Conservation (phyloP, 2,113 vertebrate species). For the Sinocyclocheilus rhinocerous region DNA sequence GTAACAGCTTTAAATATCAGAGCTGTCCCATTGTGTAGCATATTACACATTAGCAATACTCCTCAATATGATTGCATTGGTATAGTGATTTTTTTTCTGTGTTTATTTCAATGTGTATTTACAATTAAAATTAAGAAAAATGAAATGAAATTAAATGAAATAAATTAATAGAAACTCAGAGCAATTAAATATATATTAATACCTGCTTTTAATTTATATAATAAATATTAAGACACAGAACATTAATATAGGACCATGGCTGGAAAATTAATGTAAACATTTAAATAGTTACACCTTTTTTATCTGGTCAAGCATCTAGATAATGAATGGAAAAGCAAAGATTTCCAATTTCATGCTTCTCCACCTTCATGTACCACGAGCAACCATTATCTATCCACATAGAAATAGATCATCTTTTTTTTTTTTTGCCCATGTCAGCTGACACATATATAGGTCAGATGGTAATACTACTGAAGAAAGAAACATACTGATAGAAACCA, state of each 20-base stretch:
- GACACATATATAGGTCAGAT: conserved; percentile 71
- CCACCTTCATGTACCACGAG: conserved; percentile 59
- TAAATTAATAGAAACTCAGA: conserved; percentile 85
- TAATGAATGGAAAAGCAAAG: conserved; percentile 71
- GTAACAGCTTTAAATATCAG: conserved; percentile 94
- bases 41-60: conserved; percentile 71
- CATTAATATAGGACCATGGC: conserved; percentile 84
- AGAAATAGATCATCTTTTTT: conserved; percentile 59
- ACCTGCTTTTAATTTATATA: conserved; percentile 96
- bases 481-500: conserved; percentile 80
- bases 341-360: conserved; percentile 57
- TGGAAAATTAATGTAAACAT: conserved; percentile 84
- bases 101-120: conserved; percentile 85
- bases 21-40: conserved; percentile 63
- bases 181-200: conserved; percentile 79
- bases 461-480: conserved; percentile 76
- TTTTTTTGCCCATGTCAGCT: conserved; percentile 62
- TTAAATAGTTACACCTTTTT: conserved; percentile 86
- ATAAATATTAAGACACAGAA: conserved; percentile 94
- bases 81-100: conserved; percentile 80
- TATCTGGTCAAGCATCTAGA: conserved; percentile 81
- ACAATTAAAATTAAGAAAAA: conserved; percentile 88
- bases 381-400: conserved; percentile 66
- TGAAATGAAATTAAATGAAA: conserved; percentile 50
- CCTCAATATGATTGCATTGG: conserved; percentile 73